Conservation (phyloP, 2,113 vertebrate species). For the Copsychus sechellarum region DNA sequence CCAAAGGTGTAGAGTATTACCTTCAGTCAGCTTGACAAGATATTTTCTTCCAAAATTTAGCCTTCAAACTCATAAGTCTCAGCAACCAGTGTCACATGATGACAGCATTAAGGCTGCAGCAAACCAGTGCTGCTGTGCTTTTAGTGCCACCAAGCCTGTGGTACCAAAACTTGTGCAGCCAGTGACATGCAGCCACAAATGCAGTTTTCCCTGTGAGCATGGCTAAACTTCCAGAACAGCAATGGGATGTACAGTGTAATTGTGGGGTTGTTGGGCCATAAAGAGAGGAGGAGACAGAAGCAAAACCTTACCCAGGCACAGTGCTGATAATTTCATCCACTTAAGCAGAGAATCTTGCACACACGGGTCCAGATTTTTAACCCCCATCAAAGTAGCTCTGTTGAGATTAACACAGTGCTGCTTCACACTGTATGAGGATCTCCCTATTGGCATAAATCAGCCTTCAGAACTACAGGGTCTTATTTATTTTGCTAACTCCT, state of each 20-base stretch:
- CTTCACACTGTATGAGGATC: not conserved
- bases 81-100: not conserved
- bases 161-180: not conserved
- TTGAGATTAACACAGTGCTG: not conserved
- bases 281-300: not conserved
- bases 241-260: not conserved
- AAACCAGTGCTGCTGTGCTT: not conserved
- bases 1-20: not conserved
- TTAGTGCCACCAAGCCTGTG: not conserved
- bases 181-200: fast-evolving
- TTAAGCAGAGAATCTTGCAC: not conserved
- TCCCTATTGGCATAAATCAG: not conserved
- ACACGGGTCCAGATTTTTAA: not conserved
- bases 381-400: not conserved
- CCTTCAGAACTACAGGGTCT: not conserved
- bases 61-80: not conserved
- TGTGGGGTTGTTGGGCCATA: not conserved
- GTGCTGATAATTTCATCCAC: not conserved
- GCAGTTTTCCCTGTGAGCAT: not conserved
- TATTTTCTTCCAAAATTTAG: not conserved
- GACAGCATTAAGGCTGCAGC: not conserved
- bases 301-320: not conserved
- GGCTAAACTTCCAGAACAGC: not conserved
- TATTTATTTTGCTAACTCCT: not conserved
- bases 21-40: not conserved